Evolutionary conservation across 2,888 invertebrate species (phyloP).

Genomic region (Frankliniella intonsa): DNA sequence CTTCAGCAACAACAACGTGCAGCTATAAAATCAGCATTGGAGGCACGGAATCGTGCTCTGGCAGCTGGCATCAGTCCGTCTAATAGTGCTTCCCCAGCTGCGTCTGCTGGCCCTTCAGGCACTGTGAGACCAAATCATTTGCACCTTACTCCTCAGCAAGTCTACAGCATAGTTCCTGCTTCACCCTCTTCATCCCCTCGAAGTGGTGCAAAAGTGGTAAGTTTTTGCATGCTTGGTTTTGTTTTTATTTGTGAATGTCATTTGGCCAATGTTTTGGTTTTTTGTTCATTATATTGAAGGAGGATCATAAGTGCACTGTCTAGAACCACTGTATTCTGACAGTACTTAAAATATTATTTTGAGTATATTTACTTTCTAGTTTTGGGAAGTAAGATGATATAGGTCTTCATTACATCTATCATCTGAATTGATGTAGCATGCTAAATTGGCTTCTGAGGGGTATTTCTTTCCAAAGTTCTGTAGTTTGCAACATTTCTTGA

Average conservation of each 20-base stretch:
- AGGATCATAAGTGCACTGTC: background rate
- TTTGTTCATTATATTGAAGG: background rate
- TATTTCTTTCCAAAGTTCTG: background rate
- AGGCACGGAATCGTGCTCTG: background rate
- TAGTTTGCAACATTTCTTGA: background rate
- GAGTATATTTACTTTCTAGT: too few relatives aligned
- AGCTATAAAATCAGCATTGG: background rate
- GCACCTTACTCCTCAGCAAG: background rate
- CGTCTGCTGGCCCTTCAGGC: background rate
- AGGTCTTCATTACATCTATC: too few relatives aligned
- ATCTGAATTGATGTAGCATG: background rate
- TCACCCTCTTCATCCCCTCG: background rate
- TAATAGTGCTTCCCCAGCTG: background rate
- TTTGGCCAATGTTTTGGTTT: too few relatives aligned
- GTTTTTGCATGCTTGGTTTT: background rate
- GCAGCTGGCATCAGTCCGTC: background rate
- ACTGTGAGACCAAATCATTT: background rate
- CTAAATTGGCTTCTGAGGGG: background rate
- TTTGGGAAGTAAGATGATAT: too few relatives aligned
- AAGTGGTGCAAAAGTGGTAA: background rate
- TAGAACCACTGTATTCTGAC: background rate
- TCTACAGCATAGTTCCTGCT: background rate
- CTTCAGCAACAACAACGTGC: constrained; percentile 5
- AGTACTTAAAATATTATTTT: too few relatives aligned
- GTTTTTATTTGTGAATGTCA: background rate